A percentile compares a stretch with the other conserved stretches of the same genome.
Conservation (phyloP, 2,113 vertebrate genomes). For the Paramormyrops kingsleyae region DNA sequence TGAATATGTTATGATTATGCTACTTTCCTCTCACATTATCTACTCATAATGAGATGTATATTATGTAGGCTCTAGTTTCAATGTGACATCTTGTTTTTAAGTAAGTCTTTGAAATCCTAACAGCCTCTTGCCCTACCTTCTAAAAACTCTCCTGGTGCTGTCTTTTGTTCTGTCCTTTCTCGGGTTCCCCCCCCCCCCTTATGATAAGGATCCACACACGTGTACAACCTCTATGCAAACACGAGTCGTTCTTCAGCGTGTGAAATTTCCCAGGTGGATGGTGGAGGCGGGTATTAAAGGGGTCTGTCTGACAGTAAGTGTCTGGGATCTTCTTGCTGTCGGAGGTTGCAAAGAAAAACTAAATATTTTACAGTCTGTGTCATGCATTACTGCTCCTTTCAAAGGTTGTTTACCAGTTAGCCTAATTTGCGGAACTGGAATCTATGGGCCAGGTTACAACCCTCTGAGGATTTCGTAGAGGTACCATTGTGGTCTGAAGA, state of each 20-base stretch:
- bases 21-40: neutral
- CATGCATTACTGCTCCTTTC: neutral
- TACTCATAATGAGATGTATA: neutral
- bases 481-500: neutral
- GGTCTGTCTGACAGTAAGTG: neutral
- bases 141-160: neutral
- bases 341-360: neutral
- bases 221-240: neutral
- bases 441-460: neutral
- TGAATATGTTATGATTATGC: neutral
- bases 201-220: neutral
- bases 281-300: neutral
- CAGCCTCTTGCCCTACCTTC: constrained; percentile 20
- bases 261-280: neutral
- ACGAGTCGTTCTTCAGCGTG: neutral
- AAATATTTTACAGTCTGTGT: neutral
- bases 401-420: neutral
- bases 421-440: neutral
- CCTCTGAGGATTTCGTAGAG: neutral
- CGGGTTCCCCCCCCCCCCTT: neutral
- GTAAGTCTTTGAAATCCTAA: constrained; percentile 32
- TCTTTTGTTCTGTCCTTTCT: neutral
- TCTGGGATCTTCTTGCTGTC: neutral
- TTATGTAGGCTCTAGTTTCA: neutral
- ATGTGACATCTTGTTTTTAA: constrained; percentile 9